Conservation (phyloP, 1,140 invertebrate genomes). For the Lordiphosa stackelbergi region DNA sequence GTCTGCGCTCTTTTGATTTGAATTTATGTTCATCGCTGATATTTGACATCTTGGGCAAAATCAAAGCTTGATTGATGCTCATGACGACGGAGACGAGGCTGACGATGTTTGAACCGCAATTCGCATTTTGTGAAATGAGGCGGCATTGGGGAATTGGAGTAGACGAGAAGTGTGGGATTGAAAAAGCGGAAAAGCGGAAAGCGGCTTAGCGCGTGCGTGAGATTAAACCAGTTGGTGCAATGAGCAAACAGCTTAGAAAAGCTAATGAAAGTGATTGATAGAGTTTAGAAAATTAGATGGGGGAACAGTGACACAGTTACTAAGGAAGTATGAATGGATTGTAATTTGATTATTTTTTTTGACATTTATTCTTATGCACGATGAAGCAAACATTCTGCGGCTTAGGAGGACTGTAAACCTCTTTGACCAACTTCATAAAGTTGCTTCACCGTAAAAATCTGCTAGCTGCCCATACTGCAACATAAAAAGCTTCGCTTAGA, state of each 20-base stretch:
- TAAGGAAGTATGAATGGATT: slow-evolving; percentile 3
- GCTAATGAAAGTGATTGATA: slow-evolving; percentile 9
- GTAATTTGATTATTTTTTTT: no score
- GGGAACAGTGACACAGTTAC: slow-evolving; percentile 59
- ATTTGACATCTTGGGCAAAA: slow-evolving; percentile 11
- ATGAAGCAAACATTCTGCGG: no score
- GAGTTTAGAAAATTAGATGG: not conserved
- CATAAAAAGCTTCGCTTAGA: no score
- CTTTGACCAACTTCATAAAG: no score
- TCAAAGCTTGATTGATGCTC: slow-evolving; percentile 13
- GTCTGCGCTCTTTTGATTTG: slow-evolving; percentile 11
- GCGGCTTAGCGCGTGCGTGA: slow-evolving; percentile 2
- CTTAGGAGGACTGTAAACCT: no score
- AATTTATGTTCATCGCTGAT: slow-evolving; percentile 16
- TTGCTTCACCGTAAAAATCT: no score
- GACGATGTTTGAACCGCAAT: no score
- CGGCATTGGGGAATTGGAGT: no score
- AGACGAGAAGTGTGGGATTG: slow-evolving; percentile 5
- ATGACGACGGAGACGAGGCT: no score
- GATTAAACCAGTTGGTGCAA: slow-evolving; percentile 10
- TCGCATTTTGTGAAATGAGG: slow-evolving; percentile 1
- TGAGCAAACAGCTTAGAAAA: not conserved
- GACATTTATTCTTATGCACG: no score
- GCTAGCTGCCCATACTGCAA: no score
- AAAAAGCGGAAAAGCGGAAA: not conserved